Evolutionary conservation across 1,140 invertebrate genomes (phyloP), one percentile per base, ranked within the genome.

Genomic region (Drosophila sucinea): DNA sequence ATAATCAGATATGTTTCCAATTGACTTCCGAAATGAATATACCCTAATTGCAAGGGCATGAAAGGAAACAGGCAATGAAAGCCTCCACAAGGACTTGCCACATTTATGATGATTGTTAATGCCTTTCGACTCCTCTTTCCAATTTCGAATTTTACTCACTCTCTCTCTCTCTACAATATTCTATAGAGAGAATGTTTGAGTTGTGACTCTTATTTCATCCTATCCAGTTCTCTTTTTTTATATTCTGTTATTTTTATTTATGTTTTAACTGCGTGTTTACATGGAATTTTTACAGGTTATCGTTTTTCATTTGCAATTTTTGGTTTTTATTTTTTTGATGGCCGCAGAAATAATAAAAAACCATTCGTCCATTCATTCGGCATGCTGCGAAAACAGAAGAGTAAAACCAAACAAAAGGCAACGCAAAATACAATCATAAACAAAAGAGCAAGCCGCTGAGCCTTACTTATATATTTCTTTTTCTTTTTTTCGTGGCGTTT

Each of bases 31-130:
- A 40, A 76, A 51, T 61, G n/a, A 11, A 27, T n/a, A 66, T 56
- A 73, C 78, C 81, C 67, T 67, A 10, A 27, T 27, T 10, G 44
- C 6, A 27, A 51, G 44, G 4, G 44, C 3, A 51, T 51, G 4
- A 27, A 47, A 23, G 25, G 5, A 51, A 27, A 23, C 44, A 51
- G 44, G 44, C 44, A 51, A 27, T 51, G 44, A 85, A 73, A 78
- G 60, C 81, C 58, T 57, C 73, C 62, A 47, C 66, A 85, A 79
- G 79, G 79, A 86, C 79, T 84, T 87, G 77, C 79, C 64, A 75
- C 83, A 87, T 83, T 87, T 87, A 80, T 83, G 87, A 74, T 71
- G 82, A 76, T 79, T 73, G 74, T 70, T 85, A 69, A 61, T 73
- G 54, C 67, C 51, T 25, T 40, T 63, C 4, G 57, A 8, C 64